phyloP scores from a whole-genome alignment of 2,888 invertebrate genomes.

The Habroteleia sp. region DNA sequence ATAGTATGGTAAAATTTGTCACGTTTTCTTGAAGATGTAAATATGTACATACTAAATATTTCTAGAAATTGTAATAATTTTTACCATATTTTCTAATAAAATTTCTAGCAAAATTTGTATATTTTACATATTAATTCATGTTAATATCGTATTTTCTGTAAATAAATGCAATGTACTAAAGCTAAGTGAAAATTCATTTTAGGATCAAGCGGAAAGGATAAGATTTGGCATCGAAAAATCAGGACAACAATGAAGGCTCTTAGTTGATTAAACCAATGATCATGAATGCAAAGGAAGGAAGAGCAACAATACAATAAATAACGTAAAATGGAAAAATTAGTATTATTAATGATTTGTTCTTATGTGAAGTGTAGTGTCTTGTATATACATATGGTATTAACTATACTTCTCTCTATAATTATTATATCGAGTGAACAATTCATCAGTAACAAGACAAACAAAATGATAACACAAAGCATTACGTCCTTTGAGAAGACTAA shows the following conservation, averaged over 20 bases:
- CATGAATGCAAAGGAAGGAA: constrained; percentile 65
- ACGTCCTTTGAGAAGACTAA: constrained; percentile 67
- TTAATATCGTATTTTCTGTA: no score
- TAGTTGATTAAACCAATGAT: constrained; percentile 70
- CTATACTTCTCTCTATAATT: constrained; percentile 77
- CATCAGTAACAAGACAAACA: constrained; percentile 53
- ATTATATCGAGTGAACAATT: constrained; percentile 69
- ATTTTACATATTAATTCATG: no score
- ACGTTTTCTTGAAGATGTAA: no score
- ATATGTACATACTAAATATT: no score
- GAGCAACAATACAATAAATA: constrained; percentile 74
- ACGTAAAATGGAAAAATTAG: constrained; percentile 72
- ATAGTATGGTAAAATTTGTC: no score
- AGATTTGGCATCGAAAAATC: constrained; percentile 42
- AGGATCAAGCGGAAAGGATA: constrained; percentile 39
- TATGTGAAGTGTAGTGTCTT: constrained; percentile 80
- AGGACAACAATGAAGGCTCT: constrained; percentile 64
- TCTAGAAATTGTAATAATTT: no score
- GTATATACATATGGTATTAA: constrained; percentile 79
- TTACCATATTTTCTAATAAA: no score
- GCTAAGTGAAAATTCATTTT: constrained; percentile 2
- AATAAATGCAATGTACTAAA: no score
- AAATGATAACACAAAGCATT: constrained; percentile 63
- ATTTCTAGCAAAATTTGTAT: no score
- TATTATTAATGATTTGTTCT: constrained; percentile 78